Percentiles rank a stretch among this genome's conserved stretches.
These are phyloP conservation scores for Drosophila santomea DNA, from an alignment of 1,140 invertebrate species.

Conservation along the genomic window DNA sequence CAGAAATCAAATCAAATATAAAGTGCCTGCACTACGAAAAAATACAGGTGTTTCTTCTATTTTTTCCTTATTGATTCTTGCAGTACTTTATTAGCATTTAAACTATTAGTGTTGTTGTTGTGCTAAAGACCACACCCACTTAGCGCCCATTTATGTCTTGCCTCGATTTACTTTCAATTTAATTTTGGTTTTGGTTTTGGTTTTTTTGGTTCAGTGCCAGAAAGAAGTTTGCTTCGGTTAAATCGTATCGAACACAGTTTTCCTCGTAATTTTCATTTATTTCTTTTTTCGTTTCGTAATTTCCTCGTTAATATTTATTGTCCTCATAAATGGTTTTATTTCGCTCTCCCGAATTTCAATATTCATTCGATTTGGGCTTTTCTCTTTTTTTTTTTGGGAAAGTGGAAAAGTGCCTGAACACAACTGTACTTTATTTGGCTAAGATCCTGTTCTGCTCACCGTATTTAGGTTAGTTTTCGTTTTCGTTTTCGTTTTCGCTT, in stretches of 20 bases:
- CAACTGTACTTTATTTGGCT: slow-evolving; percentile 33
- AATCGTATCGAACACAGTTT: slow-evolving; percentile 14
- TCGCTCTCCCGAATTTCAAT: slow-evolving; percentile 3
- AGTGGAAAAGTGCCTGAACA: slow-evolving; percentile 15
- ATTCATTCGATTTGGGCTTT: slow-evolving; percentile 23
- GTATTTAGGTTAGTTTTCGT: slow-evolving; percentile 5
- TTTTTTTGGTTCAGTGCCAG: slow-evolving; percentile 16
- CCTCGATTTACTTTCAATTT: slow-evolving; percentile 31
- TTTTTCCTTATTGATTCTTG: slow-evolving; percentile 9
- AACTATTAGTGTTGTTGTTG: slow-evolving; percentile 34
- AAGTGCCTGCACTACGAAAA: slow-evolving; percentile 31
- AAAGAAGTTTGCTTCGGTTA: slow-evolving; percentile 13
- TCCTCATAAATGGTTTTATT: slow-evolving; percentile 63
- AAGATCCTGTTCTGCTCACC: slow-evolving; percentile 6
- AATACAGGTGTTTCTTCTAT: slow-evolving; percentile 27
- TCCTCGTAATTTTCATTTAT: slow-evolving; percentile 10
- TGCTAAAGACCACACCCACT: slow-evolving; percentile 12
- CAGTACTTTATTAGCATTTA: slow-evolving; percentile 19
- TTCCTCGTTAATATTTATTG: slow-evolving; percentile 60
- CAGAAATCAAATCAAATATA: slow-evolving; percentile 27
- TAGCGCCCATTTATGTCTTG: slow-evolving; percentile 30
- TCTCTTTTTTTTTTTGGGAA: neutral
- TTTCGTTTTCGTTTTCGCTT: neutral
- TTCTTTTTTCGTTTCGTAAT: slow-evolving; percentile 13
- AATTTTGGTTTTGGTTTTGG: slow-evolving; percentile 6